Evolutionary conservation across 2,888 invertebrate genomes (phyloP), one percentile per base, ranked within the genome.

Genomic region (Saturnia japonica): DNA sequence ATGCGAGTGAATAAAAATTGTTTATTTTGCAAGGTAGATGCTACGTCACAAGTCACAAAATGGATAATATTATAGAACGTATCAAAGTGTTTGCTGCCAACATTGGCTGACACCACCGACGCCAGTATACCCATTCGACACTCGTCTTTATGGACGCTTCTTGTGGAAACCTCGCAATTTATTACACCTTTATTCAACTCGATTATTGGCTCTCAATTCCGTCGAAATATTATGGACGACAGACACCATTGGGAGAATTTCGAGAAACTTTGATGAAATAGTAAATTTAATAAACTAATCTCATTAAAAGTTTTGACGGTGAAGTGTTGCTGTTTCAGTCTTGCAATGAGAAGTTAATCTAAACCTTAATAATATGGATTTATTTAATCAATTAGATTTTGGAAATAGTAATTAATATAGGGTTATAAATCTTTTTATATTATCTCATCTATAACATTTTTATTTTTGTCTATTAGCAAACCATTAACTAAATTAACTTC

Each of bases 71-170:
- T 28, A 40, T 19, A 64, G 3, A 64, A 40, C 40, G 19, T 1
- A 64, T 64, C 19, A 34, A 34, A 62, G n/a, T 40, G 40, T 64
- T 40, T 64, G 40, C 1, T n/a, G 64, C n/a, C n/a, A 40, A 64
- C 40, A 64, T n/a, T 64, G 40, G 64, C 40, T 40, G 64, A 64
- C 57, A 60, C 28, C 14, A 16, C 14, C 57, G 28, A 60, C 19
- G 34, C 34, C 62, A 34, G 62, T 64, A 64, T n/a, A 45, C 47
- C 60, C 66, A 67, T 40, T 60, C 43, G 68, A 28, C 25, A 67
- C 70, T 57, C 69, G 43, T 70, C 69, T 74, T 74, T 72, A 74
- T 74, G 69, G 74, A 70, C 64, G 70, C 47, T 60, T n/a, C 67
- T 51, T 62, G 62, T 47, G 43, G 51, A 70, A 45, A 40, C 43